These are phyloP conservation scores for Elephas maximus DNA, from an alignment of 2,113 vertebrate genomes.

Conservation along the genomic window DNA sequence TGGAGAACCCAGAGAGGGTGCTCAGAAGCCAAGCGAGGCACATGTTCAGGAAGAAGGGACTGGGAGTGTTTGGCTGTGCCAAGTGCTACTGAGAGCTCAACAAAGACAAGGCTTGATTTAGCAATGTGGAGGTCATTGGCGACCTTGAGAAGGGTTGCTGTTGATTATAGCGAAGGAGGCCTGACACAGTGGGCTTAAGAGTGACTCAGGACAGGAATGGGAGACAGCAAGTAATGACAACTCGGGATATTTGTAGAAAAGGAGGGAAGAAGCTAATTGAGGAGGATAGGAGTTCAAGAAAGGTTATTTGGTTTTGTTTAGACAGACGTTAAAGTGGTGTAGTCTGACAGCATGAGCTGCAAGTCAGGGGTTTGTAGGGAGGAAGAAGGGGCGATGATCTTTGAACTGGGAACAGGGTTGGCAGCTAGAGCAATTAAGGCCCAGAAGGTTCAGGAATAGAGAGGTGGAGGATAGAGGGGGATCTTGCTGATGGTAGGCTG, in stretches of 20 bases:
- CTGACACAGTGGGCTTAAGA: neutral
- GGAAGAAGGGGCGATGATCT: neutral
- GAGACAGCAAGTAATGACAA: neutral
- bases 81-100: neutral
- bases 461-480: neutral
- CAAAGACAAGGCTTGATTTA: neutral
- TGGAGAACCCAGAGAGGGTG: neutral
- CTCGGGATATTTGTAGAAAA: neutral
- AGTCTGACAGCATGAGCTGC: neutral
- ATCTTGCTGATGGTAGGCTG: neutral
- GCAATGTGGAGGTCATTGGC: neutral
- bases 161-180: neutral
- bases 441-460: neutral
- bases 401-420: neutral
- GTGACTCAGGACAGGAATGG: neutral
- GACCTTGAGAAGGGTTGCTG: conserved; percentile 10
- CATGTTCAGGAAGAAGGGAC: neutral
- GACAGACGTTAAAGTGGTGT: no score
- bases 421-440: neutral
- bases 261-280: neutral
- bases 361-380: neutral
- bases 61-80: no score
- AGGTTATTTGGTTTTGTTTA: neutral
- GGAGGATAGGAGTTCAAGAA: neutral
- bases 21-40: neutral